Conservation (phyloP, 2,113 vertebrate genomes). For the Ctenomys sociabilis region DNA sequence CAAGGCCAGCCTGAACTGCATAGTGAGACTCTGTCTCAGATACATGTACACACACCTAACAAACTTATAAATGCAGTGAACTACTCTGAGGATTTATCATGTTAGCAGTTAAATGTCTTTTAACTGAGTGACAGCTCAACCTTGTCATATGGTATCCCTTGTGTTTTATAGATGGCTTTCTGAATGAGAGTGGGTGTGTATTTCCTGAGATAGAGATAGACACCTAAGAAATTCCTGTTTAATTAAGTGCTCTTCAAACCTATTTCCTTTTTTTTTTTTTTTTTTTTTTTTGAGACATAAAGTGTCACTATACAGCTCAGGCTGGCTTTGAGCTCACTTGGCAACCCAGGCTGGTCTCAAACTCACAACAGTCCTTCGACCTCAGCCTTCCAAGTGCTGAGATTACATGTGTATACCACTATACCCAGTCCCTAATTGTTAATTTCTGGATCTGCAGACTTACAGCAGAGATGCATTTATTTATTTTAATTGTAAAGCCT, state of each 20-base stretch:
- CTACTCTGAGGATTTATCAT: neutral
- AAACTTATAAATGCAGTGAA: neutral
- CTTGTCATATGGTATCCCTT: neutral
- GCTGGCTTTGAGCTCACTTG: too few species aligned
- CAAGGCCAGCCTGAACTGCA: too few species aligned
- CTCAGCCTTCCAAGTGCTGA: too few species aligned
- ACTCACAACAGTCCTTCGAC: too few species aligned
- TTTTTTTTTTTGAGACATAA: too few species aligned
- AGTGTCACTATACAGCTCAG: too few species aligned
- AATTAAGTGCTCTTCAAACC: neutral
- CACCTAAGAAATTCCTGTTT: neutral
- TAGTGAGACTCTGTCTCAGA: too few species aligned
- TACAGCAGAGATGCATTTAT: neutral
- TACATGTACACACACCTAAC: too few species aligned
- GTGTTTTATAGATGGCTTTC: neutral
- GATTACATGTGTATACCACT: too few species aligned
- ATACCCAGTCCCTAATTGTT: neutral
- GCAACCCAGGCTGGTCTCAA: too few species aligned
- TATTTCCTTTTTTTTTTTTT: too few species aligned
- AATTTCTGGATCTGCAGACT: neutral
- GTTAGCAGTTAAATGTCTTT: neutral
- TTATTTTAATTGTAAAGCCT: conserved; percentile 19
- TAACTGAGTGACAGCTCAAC: neutral
- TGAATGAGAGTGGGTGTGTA: neutral
- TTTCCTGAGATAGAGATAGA: neutral